phyloP scores from a whole-genome alignment of 1,140 invertebrate genomes.

The Colletes latitarsis region DNA sequence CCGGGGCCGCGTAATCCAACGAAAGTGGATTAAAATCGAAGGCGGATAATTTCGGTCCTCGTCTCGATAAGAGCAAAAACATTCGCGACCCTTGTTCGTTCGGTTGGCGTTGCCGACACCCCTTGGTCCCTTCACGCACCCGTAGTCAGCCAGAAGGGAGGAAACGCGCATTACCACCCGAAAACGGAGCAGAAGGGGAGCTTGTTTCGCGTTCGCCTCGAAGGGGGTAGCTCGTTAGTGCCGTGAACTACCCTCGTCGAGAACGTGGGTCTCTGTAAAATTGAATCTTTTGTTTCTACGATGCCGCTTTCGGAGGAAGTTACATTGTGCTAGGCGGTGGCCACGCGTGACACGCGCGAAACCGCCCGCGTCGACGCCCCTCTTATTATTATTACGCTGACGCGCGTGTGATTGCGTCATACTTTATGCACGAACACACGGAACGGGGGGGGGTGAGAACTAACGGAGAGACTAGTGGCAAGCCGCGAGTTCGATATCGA shows the following conservation, averaged over 20 bases:
- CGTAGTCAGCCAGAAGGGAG: neutral
- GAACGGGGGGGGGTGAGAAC: neutral
- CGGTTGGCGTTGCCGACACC: no score
- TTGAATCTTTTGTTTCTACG: constrained; percentile 45
- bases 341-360: neutral
- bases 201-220: constrained; percentile 21
- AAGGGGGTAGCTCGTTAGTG: constrained; percentile 53
- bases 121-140: neutral
- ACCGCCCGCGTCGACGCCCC: neutral
- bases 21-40: no score
- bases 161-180: constrained; percentile 5
- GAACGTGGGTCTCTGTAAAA: constrained; percentile 23
- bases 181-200: constrained; percentile 13
- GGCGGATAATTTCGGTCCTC: no score
- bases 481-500: neutral
- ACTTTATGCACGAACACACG: neutral
- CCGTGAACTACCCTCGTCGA: constrained; percentile 8
- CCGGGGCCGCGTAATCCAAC: no score
- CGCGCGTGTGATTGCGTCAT: constrained; percentile 19
- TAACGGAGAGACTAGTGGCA: neutral
- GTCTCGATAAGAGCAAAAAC: no score
- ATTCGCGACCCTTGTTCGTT: no score
- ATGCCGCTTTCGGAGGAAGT: constrained; percentile 16
- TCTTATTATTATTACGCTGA: constrained; percentile 7
- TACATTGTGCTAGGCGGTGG: constrained; percentile 3